Conservation (phyloP, 2,797 vertebrate genomes). For the Gymnopithys bicolor region DNA sequence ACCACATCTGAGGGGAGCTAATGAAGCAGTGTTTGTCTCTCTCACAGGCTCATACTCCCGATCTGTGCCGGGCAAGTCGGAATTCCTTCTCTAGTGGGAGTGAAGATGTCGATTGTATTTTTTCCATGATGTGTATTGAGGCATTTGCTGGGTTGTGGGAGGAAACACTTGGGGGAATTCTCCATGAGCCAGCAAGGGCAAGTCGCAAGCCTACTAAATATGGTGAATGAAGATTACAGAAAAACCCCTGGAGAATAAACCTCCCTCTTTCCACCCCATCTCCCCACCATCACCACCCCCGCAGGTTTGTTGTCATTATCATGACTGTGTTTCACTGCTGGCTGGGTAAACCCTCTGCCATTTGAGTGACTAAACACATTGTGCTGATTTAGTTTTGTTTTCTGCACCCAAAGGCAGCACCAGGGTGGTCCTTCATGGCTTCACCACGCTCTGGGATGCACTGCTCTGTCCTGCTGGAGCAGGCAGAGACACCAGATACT, state of each 20-base stretch:
- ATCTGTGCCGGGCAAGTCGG: slow-evolving; percentile 31
- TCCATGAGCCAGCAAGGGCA: slow-evolving; percentile 69
- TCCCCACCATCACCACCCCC: neutral
- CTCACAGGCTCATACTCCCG: slow-evolving; percentile 53
- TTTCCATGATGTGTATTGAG: slow-evolving; percentile 77
- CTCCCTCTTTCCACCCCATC: slow-evolving; percentile 35
- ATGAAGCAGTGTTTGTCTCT: slow-evolving; percentile 62
- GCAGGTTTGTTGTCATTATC: neutral
- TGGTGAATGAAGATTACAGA: slow-evolving; percentile 39
- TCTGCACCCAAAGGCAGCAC: neutral
- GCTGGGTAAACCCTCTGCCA: neutral
- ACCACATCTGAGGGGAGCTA: slow-evolving; percentile 54
- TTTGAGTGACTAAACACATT: neutral
- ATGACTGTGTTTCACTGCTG: neutral
- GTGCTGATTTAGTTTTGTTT: neutral
- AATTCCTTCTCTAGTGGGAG: slow-evolving; percentile 80
- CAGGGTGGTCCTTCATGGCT: neutral
- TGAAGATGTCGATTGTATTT: slow-evolving; percentile 73
- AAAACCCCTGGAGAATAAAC: slow-evolving; percentile 21
- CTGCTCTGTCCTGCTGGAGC: neutral
- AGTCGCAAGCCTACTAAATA: slow-evolving; percentile 67
- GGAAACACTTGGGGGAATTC: slow-evolving; percentile 75
- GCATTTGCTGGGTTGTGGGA: slow-evolving; percentile 75
- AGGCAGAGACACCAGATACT: neutral
- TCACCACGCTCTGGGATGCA: rapidly evolving